These are phyloP conservation scores for Silurus lanzhouensis DNA, from an alignment of 2,797 vertebrate genomes.

Conservation along the genomic window DNA sequence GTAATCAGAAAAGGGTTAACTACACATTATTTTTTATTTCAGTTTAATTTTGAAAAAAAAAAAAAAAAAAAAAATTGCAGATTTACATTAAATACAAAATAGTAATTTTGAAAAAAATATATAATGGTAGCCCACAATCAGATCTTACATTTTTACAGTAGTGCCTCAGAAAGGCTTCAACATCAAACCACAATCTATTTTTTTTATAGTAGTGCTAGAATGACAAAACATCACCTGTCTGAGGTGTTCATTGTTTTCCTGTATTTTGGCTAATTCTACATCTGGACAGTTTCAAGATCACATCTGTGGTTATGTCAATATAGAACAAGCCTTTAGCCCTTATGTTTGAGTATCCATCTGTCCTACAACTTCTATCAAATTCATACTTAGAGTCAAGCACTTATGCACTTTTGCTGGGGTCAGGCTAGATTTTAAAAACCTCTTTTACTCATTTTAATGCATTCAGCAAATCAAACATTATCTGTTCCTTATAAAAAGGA, in stretches of 20 bases:
- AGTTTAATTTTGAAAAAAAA: constrained; percentile 8
- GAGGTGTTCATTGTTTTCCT: background rate
- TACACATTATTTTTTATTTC: background rate
- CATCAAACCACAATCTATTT: background rate
- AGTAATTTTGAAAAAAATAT: background rate
- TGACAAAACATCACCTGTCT: background rate
- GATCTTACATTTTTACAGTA: constrained; percentile 4
- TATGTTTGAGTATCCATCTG: background rate
- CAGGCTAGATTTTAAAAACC: background rate
- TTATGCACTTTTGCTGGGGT: background rate
- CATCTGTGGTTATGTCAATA: background rate
- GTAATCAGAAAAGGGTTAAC: background rate
- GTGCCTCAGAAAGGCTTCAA: background rate
- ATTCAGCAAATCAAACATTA: constrained; percentile 12
- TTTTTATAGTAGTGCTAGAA: background rate
- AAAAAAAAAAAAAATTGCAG: background rate
- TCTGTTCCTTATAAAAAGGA: constrained; percentile 18
- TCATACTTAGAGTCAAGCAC: background rate
- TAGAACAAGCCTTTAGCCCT: background rate
- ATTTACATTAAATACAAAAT: constrained; percentile 38
- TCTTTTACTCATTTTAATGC: background rate
- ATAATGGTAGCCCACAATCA: background rate
- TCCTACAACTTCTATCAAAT: background rate
- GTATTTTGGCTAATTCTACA: constrained; percentile 13
- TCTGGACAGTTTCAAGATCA: background rate